Conservation (phyloP, 1,140 invertebrate species). For the Panulirus ornatus region DNA sequence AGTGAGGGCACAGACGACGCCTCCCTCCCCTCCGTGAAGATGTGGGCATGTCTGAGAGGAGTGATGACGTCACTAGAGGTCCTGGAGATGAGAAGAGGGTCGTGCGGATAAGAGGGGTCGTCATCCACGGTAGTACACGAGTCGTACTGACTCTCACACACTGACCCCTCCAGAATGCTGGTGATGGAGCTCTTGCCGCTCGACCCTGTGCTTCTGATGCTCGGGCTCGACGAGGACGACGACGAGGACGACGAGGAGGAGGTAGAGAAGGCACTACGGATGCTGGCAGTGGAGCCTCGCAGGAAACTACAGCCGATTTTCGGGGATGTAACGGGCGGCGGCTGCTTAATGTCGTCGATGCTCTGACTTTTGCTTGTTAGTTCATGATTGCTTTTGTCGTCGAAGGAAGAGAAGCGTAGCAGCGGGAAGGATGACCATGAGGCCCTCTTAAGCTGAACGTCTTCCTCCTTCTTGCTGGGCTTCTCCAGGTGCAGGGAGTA, state of each 20-base stretch:
- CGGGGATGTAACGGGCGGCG: not conserved
- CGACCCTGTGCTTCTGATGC: conserved; percentile 37
- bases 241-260: conserved; percentile 46
- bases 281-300: conserved; percentile 38
- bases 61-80: not conserved
- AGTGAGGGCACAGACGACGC: conserved; percentile 35
- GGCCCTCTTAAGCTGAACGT: conserved; percentile 52
- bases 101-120: not conserved
- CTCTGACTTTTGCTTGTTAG: conserved; percentile 24
- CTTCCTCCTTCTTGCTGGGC: conserved; percentile 23
- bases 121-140: conserved; percentile 25
- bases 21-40: not conserved
- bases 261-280: conserved; percentile 41
- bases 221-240: conserved; percentile 47
- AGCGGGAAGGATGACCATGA: conserved; percentile 60
- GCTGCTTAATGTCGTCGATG: conserved; percentile 34
- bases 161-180: conserved; percentile 51
- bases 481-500: conserved; percentile 53
- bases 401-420: conserved; percentile 39
- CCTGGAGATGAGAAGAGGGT: not conserved
- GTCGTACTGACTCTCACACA: conserved; percentile 38
- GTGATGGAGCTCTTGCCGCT: conserved; percentile 62
- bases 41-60: not conserved
- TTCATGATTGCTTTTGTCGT: not conserved
- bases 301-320: conserved; percentile 55